Percentiles rank a stretch among this genome's conserved stretches.
Conservation (phyloP, 2,113 vertebrate genomes). For the Carollia perspicillata region DNA sequence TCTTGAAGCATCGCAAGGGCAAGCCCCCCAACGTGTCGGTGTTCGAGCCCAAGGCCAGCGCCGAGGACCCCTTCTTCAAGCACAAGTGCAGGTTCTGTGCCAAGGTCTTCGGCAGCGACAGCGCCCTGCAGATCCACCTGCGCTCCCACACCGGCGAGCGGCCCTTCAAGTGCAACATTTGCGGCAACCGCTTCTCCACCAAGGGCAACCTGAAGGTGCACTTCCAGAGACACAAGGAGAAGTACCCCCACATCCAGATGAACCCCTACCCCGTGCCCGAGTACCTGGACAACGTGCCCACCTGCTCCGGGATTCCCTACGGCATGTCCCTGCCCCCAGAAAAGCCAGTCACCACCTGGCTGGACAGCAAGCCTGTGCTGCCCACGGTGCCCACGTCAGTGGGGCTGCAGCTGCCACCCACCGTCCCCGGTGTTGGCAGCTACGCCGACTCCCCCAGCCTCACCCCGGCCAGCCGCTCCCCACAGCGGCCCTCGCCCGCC, state of each 20-base stretch:
- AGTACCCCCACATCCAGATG: conserved; percentile 99
- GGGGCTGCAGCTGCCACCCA: conserved; percentile 94
- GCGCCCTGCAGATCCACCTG: conserved; percentile 97
- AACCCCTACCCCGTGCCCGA: conserved; percentile 99
- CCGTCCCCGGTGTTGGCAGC: conserved; percentile 85
- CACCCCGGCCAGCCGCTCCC: conserved; percentile 93
- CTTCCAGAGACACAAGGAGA: conserved; percentile 99
- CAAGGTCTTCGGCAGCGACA: conserved; percentile 99
- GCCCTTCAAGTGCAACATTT: conserved; percentile 99
- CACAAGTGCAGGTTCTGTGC: conserved; percentile 99
- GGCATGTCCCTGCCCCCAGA: conserved; percentile 98
- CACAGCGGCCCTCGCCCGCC: conserved; percentile 94
- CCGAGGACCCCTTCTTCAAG: conserved; percentile 99
- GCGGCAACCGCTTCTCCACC: conserved; percentile 98
- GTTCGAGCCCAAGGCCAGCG: conserved; percentile 96
- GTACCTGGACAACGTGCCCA: conserved; percentile 99
- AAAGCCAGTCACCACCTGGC: conserved; percentile 97
- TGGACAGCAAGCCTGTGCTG: conserved; percentile 96
- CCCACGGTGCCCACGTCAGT: conserved; percentile 89
- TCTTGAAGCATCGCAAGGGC: conserved; percentile 98
- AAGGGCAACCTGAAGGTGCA: conserved; percentile 99
- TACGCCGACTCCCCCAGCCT: conserved; percentile 93
- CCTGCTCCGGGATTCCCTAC: conserved; percentile 97
- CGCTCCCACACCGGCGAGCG: conserved; percentile 98
- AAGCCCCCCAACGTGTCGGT: conserved; percentile 98